These are phyloP conservation scores for Ochropacha duplaris DNA, from an alignment of 2,888 invertebrate species.

Conservation along the genomic window DNA sequence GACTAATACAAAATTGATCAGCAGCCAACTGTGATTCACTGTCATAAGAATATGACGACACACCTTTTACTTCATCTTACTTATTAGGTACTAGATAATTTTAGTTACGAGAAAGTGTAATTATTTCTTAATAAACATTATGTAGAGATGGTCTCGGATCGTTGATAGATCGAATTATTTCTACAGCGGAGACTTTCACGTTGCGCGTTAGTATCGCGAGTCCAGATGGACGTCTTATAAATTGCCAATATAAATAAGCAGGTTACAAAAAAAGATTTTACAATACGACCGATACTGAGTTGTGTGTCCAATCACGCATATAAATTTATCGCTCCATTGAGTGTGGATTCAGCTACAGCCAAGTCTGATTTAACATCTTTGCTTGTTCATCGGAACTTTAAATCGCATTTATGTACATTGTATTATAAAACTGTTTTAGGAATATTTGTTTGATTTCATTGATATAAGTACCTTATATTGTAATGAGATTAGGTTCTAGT, in stretches of 20 bases:
- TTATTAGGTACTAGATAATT: neutral
- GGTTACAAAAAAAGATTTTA: neutral
- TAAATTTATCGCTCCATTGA: conserved; percentile 24
- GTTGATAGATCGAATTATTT: conserved; percentile 12
- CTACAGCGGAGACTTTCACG: conserved; percentile 12
- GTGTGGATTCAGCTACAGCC: conserved; percentile 20
- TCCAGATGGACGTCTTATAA: neutral
- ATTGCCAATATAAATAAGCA: neutral
- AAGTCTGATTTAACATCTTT: neutral
- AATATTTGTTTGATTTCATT: neutral
- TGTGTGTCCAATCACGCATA: conserved; percentile 25
- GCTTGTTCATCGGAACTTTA: neutral
- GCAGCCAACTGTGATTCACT: conserved; percentile 23
- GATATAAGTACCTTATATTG: no score
- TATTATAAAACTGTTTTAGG: neutral
- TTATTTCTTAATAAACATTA: neutral
- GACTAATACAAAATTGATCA: conserved; percentile 20
- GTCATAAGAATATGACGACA: neutral
- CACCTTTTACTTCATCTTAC: neutral
- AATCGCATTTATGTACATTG: neutral
- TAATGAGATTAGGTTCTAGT: no score
- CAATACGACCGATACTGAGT: neutral
- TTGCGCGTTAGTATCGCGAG: neutral
- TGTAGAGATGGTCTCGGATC: conserved; percentile 3
- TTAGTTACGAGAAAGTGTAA: conserved; percentile 1